These are phyloP conservation scores for Enchytraeus crypticus DNA, from an alignment of 2,888 invertebrate genomes.

Conservation along the genomic window DNA sequence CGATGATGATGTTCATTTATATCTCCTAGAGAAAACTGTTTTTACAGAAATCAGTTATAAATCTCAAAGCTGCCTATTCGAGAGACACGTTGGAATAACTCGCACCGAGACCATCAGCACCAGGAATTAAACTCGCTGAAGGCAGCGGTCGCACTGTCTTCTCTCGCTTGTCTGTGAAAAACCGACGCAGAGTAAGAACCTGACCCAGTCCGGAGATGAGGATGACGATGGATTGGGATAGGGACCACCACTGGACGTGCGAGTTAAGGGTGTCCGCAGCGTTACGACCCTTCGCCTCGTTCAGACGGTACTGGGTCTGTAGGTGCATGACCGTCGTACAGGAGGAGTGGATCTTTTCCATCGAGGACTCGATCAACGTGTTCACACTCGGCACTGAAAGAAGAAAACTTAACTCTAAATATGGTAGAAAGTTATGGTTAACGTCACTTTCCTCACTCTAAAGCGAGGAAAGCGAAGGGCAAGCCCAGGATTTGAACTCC, in stretches of 20 bases:
- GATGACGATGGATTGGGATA: slow-evolving; percentile 35
- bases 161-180: slow-evolving; percentile 29
- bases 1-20: too few species aligned
- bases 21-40: too few species aligned
- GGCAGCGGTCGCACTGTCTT: not conserved
- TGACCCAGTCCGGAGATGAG: slow-evolving; percentile 41
- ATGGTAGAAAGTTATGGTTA: too few species aligned
- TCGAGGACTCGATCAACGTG: slow-evolving; percentile 26
- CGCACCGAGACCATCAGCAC: too few species aligned
- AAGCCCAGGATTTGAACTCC: too few species aligned
- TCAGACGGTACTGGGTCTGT: slow-evolving; percentile 36
- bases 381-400: slow-evolving; percentile 28
- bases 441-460: too few species aligned
- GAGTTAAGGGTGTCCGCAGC: slow-evolving; percentile 36
- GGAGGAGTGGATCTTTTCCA: slow-evolving; percentile 20
- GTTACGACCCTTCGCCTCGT: slow-evolving; percentile 39
- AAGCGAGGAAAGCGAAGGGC: too few species aligned
- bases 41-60: too few species aligned
- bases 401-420: too few species aligned
- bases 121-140: too few species aligned
- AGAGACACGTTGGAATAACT: too few species aligned
- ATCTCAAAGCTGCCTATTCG: too few species aligned
- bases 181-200: slow-evolving; percentile 38
- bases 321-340: slow-evolving; percentile 21
- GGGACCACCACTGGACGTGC: slow-evolving; percentile 38